Conservation (phyloP, 2,113 vertebrate species). For the Psilopogon haemacephalus region DNA sequence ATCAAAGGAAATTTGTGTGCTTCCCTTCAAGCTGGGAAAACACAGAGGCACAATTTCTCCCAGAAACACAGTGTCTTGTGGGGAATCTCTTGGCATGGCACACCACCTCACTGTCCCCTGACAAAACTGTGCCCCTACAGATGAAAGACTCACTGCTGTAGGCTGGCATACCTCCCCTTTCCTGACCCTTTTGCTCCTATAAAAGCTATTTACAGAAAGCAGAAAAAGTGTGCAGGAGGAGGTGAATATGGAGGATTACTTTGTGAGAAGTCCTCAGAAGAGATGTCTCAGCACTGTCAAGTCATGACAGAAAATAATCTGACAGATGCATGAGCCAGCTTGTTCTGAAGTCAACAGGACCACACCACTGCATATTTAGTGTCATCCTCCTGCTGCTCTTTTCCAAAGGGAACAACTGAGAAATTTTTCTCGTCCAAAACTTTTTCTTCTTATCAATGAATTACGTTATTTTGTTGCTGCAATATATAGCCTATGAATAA, state of each 20-base stretch:
- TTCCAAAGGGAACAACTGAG: not conserved
- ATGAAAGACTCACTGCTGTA: not conserved
- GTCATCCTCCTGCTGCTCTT: not conserved
- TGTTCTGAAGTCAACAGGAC: not conserved
- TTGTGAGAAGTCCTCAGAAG: not conserved
- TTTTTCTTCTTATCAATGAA: not conserved
- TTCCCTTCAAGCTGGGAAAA: not conserved
- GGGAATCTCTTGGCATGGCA: accelerated
- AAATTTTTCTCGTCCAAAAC: not conserved
- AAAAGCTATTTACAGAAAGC: not conserved
- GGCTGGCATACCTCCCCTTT: not conserved
- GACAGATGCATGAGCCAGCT: not conserved
- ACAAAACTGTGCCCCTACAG: not conserved
- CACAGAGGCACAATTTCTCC: not conserved
- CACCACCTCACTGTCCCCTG: not conserved
- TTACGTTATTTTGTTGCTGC: not conserved
- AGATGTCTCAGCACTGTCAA: not conserved
- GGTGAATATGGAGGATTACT: not conserved
- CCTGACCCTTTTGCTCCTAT: not conserved
- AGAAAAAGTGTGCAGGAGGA: not conserved
- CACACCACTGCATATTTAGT: accelerated
- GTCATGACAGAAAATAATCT: not conserved
- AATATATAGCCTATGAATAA: not conserved
- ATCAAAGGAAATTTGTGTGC: not conserved
- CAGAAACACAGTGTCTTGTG: accelerated